These are phyloP conservation scores for Parambassis ranga DNA, from an alignment of 2,797 vertebrate genomes.

Conservation along the genomic window DNA sequence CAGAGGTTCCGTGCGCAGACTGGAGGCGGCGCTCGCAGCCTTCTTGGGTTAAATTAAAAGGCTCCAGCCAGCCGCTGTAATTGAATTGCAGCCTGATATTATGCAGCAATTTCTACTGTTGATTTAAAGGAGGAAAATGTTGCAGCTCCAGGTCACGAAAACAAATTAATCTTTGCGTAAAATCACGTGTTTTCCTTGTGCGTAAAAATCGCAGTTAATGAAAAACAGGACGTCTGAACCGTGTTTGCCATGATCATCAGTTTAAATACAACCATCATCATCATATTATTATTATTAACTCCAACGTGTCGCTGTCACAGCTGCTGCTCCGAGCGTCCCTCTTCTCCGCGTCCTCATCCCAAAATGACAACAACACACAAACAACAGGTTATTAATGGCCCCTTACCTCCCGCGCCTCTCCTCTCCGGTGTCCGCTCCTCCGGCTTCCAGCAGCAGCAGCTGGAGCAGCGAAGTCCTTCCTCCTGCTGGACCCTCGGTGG, in stretches of 20 bases:
- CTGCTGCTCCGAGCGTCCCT: not conserved
- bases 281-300: too few species aligned
- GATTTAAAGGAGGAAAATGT: not conserved
- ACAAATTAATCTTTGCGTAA: slow-evolving; percentile 9
- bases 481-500: slow-evolving; percentile 8
- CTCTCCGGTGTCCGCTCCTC: not conserved
- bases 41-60: slow-evolving; percentile 17
- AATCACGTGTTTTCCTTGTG: not conserved
- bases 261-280: too few species aligned
- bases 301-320: not conserved
- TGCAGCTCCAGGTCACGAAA: too few species aligned
- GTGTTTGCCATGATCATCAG: not conserved
- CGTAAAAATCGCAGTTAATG: not conserved
- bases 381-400: slow-evolving; percentile 70
- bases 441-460: not conserved
- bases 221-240: not conserved
- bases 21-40: slow-evolving; percentile 53
- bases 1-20: slow-evolving; percentile 30
- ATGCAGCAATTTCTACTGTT: slow-evolving; percentile 34
- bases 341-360: not conserved
- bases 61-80: slow-evolving; percentile 37
- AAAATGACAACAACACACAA: slow-evolving; percentile 25
- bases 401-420: slow-evolving; percentile 39
- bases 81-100: slow-evolving; percentile 41
- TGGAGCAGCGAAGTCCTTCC: not conserved